Evolutionary conservation across 2,888 invertebrate species (phyloP).

Genomic region (Operophtera brumata): DNA sequence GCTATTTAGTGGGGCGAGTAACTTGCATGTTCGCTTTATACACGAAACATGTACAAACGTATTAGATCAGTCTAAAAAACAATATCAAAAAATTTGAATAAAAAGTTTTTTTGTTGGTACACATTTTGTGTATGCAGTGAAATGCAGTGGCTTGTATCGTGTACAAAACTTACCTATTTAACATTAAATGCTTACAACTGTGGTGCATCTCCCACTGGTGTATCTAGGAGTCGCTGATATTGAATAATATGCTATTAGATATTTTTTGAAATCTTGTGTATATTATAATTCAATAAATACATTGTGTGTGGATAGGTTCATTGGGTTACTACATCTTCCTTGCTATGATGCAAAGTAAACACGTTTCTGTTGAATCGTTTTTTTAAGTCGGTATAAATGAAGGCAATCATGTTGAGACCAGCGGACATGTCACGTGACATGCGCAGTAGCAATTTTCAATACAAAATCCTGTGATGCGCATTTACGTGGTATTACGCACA

Average conservation of each 20-base stretch:
- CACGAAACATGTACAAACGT: not conserved
- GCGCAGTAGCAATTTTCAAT: too few species aligned
- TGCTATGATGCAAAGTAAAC: not conserved
- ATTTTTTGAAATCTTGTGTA: conserved; percentile 9
- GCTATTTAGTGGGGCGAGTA: conserved; percentile 11
- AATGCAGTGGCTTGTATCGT: not conserved
- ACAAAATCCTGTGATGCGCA: too few species aligned
- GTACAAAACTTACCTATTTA: not conserved
- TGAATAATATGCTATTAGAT: too few species aligned
- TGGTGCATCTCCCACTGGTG: conserved; percentile 5
- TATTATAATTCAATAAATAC: not conserved
- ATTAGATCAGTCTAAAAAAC: too few species aligned
- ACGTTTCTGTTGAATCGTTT: not conserved
- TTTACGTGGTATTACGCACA: too few species aligned
- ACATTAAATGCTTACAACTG: conserved; percentile 13
- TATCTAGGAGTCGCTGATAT: conserved; percentile 1
- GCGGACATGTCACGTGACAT: too few species aligned
- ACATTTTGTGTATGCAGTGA: not conserved
- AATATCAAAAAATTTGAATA: not conserved
- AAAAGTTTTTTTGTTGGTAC: not conserved
- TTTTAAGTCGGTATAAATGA: not conserved
- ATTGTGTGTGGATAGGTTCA: conserved; percentile 8
- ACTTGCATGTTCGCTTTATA: not conserved
- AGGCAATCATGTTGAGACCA: too few species aligned
- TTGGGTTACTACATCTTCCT: not conserved